Evolutionary conservation across 2,888 invertebrate species (phyloP).

Genomic region (Colostygia pectinataria): DNA sequence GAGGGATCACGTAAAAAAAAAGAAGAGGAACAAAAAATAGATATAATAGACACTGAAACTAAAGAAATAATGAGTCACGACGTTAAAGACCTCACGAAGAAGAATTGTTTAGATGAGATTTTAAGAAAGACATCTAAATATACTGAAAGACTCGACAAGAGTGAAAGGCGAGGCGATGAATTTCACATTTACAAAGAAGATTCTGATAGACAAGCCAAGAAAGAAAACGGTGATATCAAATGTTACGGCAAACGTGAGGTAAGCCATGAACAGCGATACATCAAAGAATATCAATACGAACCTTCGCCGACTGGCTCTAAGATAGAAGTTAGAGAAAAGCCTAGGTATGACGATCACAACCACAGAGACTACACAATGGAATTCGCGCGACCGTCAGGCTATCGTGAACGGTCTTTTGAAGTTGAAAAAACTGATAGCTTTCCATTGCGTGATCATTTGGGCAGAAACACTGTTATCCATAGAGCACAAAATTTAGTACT

Average conservation of each 20-base stretch:
- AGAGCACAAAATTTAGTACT: constrained; percentile 54
- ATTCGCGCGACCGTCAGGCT: constrained; percentile 56
- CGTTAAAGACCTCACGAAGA: not conserved
- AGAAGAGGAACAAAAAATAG: constrained; percentile 19
- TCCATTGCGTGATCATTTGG: constrained; percentile 27
- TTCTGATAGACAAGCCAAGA: not conserved
- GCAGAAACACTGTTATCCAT: constrained; percentile 48
- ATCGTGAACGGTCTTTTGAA: constrained; percentile 53
- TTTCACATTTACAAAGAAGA: constrained; percentile 15
- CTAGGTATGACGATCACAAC: constrained; percentile 53
- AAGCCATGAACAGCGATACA: constrained; percentile 38
- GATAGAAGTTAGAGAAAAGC: constrained; percentile 37
- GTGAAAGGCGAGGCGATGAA: constrained; percentile 15
- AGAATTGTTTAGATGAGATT: not conserved
- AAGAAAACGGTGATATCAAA: constrained; percentile 10
- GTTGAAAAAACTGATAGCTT: constrained; percentile 35
- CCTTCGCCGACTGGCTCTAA: constrained; percentile 31
- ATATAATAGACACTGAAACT: not conserved
- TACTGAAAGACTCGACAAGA: constrained; percentile 14
- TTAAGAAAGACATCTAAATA: constrained; percentile 5
- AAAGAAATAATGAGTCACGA: not conserved
- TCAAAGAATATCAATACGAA: constrained; percentile 54
- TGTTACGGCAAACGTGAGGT: not conserved
- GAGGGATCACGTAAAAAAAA: not conserved
- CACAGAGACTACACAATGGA: constrained; percentile 59